phyloP scores from a whole-genome alignment of 64 coral and sea anemone genomes.

The Stichodactyla mertensii region DNA sequence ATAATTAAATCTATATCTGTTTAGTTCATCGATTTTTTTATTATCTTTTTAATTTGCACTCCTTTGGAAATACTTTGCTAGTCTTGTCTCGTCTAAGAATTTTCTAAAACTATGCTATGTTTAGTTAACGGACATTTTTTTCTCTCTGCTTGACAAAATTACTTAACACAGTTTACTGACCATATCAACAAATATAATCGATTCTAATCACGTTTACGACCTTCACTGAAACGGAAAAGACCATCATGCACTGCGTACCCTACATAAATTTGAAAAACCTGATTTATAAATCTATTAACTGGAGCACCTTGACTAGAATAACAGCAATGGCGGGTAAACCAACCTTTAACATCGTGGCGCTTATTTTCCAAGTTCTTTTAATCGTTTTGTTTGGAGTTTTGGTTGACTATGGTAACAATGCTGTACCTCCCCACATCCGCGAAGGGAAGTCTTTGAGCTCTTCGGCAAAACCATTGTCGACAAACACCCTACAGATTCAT shows the following conservation, averaged over 20 bases:
- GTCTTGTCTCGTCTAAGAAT: no score
- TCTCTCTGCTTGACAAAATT: no score
- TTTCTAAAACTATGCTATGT: no score
- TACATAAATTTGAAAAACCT: not conserved
- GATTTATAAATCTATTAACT: not conserved
- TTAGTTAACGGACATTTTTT: no score
- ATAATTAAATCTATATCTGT: no score
- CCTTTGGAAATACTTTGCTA: no score
- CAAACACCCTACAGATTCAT: not conserved
- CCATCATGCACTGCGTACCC: not conserved
- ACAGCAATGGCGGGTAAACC: not conserved
- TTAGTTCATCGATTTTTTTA: no score
- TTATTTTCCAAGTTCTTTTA: slow-evolving; percentile 41
- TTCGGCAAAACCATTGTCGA: not conserved
- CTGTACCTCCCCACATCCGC: slow-evolving; percentile 27
- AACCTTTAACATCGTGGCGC: slow-evolving; percentile 44
- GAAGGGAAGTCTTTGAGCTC: not conserved
- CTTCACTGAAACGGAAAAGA: not conserved
- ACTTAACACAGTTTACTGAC: not conserved
- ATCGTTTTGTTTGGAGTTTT: slow-evolving; percentile 52
- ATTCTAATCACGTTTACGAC: not conserved
- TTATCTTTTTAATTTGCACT: no score
- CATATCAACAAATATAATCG: not conserved
- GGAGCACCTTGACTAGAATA: not conserved
- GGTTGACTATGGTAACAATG: slow-evolving; percentile 59